Percentiles rank a stretch among this genome's conserved stretches.
These are phyloP conservation scores for Urocolius indicus DNA, from an alignment of 2,113 vertebrate species.

Conservation along the genomic window DNA sequence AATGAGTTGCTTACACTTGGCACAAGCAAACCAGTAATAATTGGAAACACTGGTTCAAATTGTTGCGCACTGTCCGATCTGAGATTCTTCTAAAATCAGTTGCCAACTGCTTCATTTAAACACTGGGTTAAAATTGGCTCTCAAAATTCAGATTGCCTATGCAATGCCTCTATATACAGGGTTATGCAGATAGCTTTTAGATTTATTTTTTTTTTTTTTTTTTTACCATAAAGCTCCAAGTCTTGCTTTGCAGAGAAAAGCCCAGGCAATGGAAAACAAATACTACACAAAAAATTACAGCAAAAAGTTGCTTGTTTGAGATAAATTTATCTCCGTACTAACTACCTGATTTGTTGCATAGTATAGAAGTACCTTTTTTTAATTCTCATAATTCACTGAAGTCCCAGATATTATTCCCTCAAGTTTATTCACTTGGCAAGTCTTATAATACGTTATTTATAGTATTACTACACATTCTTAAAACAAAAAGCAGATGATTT, in stretches of 20 bases:
- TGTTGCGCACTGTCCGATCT: rapidly evolving
- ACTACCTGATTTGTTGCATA: background rate
- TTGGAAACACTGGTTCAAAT: background rate
- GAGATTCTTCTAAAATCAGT: background rate
- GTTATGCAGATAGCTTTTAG: background rate
- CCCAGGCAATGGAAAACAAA: background rate
- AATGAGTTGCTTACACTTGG: background rate
- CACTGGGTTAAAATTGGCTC: background rate
- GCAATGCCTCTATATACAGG: background rate
- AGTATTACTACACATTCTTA: background rate
- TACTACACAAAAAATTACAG: background rate
- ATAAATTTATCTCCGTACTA: background rate
- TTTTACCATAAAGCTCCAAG: background rate
- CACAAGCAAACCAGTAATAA: background rate
- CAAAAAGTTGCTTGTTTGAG: background rate
- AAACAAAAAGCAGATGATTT: background rate
- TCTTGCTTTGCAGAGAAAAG: background rate
- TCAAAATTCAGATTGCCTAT: background rate
- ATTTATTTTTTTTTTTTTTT: background rate
- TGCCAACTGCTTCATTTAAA: background rate
- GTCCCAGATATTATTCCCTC: background rate
- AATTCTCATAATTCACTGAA: background rate
- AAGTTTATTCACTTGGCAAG: background rate
- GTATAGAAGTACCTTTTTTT: background rate
- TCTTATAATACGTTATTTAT: background rate